Evolutionary conservation across 1,140 invertebrate species (phyloP).

Genomic region (Lucilia cuprina): DNA sequence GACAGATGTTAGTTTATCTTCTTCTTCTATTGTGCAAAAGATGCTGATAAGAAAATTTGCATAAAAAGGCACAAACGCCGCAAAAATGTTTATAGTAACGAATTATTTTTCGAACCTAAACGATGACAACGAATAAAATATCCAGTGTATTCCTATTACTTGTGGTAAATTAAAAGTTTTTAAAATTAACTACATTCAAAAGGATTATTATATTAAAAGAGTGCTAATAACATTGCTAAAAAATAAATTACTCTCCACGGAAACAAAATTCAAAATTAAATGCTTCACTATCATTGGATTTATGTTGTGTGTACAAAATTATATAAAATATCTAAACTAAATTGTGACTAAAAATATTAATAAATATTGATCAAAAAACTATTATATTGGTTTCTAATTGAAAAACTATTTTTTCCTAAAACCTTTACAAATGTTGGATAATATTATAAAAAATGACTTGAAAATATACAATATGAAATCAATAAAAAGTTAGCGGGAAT

Average conservation of each 20-base stretch:
- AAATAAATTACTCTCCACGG: not conserved
- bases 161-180: constrained; percentile 22
- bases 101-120: constrained; percentile 35
- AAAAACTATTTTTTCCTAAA: not conserved
- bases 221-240: not conserved
- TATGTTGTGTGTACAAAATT: constrained; percentile 28
- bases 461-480: not conserved
- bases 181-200: not conserved
- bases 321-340: not conserved
- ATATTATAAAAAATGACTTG: not conserved
- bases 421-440: not conserved
- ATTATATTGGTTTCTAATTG: not conserved
- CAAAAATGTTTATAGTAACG: constrained; percentile 35
- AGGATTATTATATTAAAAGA: not conserved
- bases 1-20: not conserved
- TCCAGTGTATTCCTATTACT: constrained; percentile 20
- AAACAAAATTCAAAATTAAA: constrained; percentile 14
- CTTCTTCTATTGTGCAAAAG: not conserved
- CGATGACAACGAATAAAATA: constrained; percentile 36
- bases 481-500: not conserved
- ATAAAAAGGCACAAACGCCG: constrained; percentile 20
- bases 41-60: constrained; percentile 29
- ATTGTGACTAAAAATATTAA: not conserved
- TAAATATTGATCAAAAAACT: not conserved
- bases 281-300: constrained; percentile 29